phyloP scores from a whole-genome alignment of 2,797 vertebrate species.

The Hylomyscus alleni region DNA sequence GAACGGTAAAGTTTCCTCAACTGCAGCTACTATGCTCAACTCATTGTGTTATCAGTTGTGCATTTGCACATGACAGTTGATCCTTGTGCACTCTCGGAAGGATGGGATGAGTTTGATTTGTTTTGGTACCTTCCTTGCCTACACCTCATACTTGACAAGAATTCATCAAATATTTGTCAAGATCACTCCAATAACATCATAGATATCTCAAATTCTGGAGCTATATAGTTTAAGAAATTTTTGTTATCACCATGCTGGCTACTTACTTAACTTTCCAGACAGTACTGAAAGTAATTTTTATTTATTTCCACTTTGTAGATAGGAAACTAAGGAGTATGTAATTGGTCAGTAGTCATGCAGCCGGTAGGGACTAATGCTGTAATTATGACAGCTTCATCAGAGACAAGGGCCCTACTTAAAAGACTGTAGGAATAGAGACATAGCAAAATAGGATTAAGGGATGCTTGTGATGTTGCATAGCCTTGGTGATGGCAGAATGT shows the following conservation, averaged over 20 bases:
- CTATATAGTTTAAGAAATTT: background rate
- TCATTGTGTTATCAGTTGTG: background rate
- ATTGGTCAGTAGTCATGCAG: slow-evolving; percentile 27
- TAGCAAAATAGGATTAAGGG: background rate
- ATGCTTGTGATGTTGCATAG: background rate
- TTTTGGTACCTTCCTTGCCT: background rate
- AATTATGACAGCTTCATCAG: slow-evolving; percentile 1
- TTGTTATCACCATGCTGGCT: background rate
- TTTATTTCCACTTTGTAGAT: slow-evolving; percentile 61
- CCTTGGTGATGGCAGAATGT: background rate
- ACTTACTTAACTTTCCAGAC: slow-evolving; percentile 43
- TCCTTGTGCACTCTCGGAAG: background rate
- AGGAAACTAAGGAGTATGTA: slow-evolving; percentile 31
- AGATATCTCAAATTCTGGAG: background rate
- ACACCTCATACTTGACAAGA: background rate
- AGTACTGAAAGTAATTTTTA: slow-evolving; percentile 29
- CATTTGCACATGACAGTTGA: background rate
- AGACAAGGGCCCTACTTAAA: background rate
- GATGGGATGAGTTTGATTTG: background rate
- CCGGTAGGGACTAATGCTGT: slow-evolving; percentile 8
- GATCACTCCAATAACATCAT: background rate
- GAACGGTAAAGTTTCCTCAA: background rate
- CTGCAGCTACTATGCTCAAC: background rate
- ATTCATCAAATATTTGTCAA: slow-evolving; percentile 13
- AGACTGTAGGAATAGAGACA: background rate